Base-by-base conservation (phyloP, 2,888 invertebrate species). In the Netelia melanura region DNA sequence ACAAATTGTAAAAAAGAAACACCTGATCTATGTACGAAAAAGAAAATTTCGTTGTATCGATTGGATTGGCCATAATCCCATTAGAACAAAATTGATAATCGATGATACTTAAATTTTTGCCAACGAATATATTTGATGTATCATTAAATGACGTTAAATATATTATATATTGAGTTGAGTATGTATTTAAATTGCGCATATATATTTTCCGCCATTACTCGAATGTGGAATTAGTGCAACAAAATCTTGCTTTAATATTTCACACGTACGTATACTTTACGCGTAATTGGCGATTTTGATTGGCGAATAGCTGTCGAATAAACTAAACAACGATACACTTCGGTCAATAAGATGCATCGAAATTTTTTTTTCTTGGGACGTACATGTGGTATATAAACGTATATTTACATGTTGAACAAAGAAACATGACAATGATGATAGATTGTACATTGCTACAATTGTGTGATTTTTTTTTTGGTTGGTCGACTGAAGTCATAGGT, bases 401-500 rank as follows among this genome's bases (percentile, higher is more conserved):
- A 52, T 83, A 83, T 78, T 75, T 80, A 80, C 64, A 74, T 67
- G 54, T 61, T 52, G 52, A 71, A 62, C 25, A 56, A 76, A 25
- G 44, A 58, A 83, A 44, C n/a, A 64, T 52, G 30, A 64, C 43
- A 64, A 54, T 71, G 71, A 82, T 48, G 77, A 54, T 56, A 76
- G 30, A 68, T 79, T 72, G 48, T 48, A 84, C 75, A 58, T 68
- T 58, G 61, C 75, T 81, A 81, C 30, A 43, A 74, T 74, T 61
- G 11, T 44, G 23, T 23, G 58, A 14, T 3, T 68, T 21, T 21
- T 68, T 21, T 43, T 48, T 3, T 52, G 48, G 3, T 21, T 68
- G 30, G 54, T 38, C 17, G 54, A 21, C 58, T 58, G 44, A 23
- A 48, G 44, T 76, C 23, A 44, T 71, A 56, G 56, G 77, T 72